Evolutionary conservation across 1,140 invertebrate genomes (phyloP), one percentile per base, ranked within the genome.

Genomic region (Drosophila busckii): DNA sequence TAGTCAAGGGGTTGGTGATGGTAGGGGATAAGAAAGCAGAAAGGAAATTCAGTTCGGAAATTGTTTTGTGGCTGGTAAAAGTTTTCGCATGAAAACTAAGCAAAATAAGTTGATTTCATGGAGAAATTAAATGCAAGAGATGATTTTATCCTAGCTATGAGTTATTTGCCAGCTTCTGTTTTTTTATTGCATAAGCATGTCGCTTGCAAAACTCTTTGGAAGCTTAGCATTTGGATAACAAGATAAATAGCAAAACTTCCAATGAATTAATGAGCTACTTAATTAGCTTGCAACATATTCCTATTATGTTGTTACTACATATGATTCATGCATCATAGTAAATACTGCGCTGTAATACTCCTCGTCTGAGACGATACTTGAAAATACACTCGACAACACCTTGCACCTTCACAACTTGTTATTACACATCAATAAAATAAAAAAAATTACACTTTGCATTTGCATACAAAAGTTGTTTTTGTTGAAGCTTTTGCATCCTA

Each of bases 51-150:
- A 22, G 50, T 63, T 52, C 73, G 73, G 71, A 80, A 76, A 76
- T 76, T 76, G 73, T 78, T 80, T 78, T 80, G 71, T 64, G 71
- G 64, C 67, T 67, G 62, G 62, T 63, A 61, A 80, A 78, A 80
- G 54, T 78, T 78, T 80, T 68, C 71, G 56, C 53, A 56, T 62
- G 71, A 71, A 76, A 67, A 54, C 40, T 73, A 64, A 65, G 38
- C 56, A 61, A 60, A n/a, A 65, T 61, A 61, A 65, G 62, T 65
- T 65, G 54, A 78, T 71, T 67, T 71, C 67, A 80, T 41, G 61
- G 71, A 67, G 42, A 67, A 70, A 78, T 56, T 78, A 80, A 78
- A 80, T 78, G 71, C 62, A 65, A 78, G 69, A 80, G 71, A 73
- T 78, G 54, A 60, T 41, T 37, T 38, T 45, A 54, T 38, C 56